These are phyloP conservation scores for Archilochus colubris DNA, from an alignment of 2,113 vertebrate species.

Conservation along the genomic window DNA sequence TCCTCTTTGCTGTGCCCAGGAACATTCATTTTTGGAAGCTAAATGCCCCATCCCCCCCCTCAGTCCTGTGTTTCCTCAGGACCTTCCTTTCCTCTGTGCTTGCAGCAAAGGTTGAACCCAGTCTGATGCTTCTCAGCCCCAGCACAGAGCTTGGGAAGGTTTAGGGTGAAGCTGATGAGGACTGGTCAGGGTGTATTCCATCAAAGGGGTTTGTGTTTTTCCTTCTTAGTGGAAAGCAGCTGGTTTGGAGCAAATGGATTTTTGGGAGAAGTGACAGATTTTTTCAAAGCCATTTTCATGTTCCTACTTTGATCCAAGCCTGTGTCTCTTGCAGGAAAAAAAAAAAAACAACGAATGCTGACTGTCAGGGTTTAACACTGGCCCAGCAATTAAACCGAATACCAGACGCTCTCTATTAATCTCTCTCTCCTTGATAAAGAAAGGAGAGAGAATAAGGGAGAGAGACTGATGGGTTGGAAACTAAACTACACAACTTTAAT, in stretches of 20 bases:
- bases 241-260: neutral
- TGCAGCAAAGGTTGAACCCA: neutral
- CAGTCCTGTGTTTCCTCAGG: too few species aligned
- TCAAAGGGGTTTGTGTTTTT: neutral
- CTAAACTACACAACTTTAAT: too few species aligned
- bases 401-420: too few species aligned
- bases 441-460: too few species aligned
- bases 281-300: neutral
- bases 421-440: too few species aligned
- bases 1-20: neutral
- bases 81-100: neutral
- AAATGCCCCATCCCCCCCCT: neutral
- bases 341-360: neutral
- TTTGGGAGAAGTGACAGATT: neutral
- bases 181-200: neutral
- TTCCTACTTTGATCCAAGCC: neutral
- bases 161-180: neutral
- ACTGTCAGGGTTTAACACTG: too few species aligned
- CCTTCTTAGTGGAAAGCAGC: neutral
- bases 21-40: neutral
- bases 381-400: too few species aligned
- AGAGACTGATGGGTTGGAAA: too few species aligned
- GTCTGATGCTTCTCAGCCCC: neutral
- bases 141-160: fast-evolving
- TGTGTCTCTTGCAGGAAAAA: neutral